Evolutionary conservation across 1,140 invertebrate species (phyloP).

Genomic region (Leucophenga varia): DNA sequence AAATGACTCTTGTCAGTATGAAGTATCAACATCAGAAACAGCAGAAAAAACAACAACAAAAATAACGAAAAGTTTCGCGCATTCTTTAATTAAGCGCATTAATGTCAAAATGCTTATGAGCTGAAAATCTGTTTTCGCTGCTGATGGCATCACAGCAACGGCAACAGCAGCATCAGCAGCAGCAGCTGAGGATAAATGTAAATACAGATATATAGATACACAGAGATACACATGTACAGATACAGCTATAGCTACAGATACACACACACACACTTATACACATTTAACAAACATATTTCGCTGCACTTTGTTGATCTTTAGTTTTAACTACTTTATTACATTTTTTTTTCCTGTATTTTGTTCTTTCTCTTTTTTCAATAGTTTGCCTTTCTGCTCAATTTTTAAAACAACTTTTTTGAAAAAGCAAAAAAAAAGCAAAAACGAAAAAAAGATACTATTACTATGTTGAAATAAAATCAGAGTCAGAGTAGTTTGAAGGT

Average conservation of each 20-base stretch:
- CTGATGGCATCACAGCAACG: too few relatives aligned
- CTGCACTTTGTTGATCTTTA: constrained; percentile 40
- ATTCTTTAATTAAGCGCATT: constrained; percentile 50
- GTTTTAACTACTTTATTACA: constrained; percentile 27
- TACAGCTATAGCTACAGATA: neutral
- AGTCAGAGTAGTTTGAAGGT: too few relatives aligned
- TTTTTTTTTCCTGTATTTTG: neutral
- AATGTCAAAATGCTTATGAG: constrained; percentile 44
- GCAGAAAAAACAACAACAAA: too few relatives aligned
- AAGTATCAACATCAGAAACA: too few relatives aligned
- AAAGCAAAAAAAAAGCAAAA: too few relatives aligned
- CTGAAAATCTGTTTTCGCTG: constrained; percentile 14
- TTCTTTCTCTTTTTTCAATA: neutral
- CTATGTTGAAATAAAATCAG: too few relatives aligned
- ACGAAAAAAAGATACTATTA: neutral
- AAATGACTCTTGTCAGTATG: too few relatives aligned
- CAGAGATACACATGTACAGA: constrained; percentile 13
- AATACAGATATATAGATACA: constrained; percentile 9
- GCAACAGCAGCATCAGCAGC: neutral
- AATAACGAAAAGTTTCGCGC: too few relatives aligned
- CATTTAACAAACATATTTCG: too few relatives aligned
- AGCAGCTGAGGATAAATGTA: constrained; percentile 5
- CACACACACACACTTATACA: neutral
- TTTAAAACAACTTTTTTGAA: too few relatives aligned
- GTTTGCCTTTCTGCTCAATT: too few relatives aligned